Percentiles rank a stretch among this genome's conserved stretches.
phyloP scores from a whole-genome alignment of 1,140 invertebrate species.

The Metopolophium dirhodum region DNA sequence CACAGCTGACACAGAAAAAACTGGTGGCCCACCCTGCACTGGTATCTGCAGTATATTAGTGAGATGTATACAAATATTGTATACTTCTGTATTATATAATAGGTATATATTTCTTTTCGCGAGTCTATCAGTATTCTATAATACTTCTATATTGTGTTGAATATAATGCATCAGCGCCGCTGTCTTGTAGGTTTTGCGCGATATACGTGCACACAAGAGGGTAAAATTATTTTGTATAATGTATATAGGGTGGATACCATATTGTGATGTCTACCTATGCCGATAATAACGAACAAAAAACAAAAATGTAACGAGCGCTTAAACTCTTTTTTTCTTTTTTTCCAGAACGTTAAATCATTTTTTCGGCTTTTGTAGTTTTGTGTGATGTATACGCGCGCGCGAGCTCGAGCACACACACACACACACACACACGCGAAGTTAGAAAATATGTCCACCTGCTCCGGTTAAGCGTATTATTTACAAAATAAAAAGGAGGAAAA shows the following conservation, averaged over 20 bases:
- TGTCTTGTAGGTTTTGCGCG: slow-evolving; percentile 15
- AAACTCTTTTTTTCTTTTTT: slow-evolving; percentile 28
- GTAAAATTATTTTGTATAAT: not conserved
- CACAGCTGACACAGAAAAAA: not conserved
- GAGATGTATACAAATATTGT: not conserved
- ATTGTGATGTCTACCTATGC: not conserved
- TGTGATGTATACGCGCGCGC: not conserved
- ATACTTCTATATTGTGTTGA: not conserved
- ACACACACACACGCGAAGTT: not conserved
- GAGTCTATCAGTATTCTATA: not conserved
- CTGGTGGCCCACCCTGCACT: too few species aligned
- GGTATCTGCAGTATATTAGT: not conserved
- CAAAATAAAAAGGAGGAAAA: slow-evolving; percentile 33
- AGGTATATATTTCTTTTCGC: not conserved
- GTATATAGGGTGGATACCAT: not conserved
- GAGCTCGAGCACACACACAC: not conserved
- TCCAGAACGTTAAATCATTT: not conserved
- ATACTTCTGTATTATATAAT: not conserved
- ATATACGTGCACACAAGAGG: not conserved
- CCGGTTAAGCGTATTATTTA: not conserved
- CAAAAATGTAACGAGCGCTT: not conserved
- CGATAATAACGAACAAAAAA: not conserved
- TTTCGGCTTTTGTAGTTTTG: slow-evolving; percentile 8
- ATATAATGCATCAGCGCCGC: not conserved
- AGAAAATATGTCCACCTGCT: slow-evolving; percentile 43